Conservation (phyloP, 2,888 invertebrate genomes). For the Tanaodytes sp. region DNA sequence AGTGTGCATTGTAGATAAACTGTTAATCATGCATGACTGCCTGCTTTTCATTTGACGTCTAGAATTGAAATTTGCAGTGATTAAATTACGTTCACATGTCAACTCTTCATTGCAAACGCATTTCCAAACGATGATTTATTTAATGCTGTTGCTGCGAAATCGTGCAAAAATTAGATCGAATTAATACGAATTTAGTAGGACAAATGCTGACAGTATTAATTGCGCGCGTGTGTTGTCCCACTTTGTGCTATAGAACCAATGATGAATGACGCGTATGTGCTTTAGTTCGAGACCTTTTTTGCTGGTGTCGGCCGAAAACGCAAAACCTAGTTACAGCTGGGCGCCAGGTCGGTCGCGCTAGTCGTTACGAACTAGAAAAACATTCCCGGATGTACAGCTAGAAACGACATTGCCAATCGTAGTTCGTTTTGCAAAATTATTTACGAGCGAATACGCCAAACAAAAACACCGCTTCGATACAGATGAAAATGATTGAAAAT, state of each 20-base stretch:
- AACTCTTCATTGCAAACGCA: too few relatives aligned
- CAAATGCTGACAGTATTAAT: slow-evolving; percentile 23
- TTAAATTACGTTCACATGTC: too few relatives aligned
- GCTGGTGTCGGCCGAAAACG: slow-evolving; percentile 28
- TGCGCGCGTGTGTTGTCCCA: slow-evolving; percentile 37
- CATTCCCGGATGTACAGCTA: slow-evolving; percentile 20
- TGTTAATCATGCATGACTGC: too few relatives aligned
- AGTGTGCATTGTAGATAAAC: too few relatives aligned
- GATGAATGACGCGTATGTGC: slow-evolving; percentile 52
- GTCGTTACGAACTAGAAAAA: slow-evolving; percentile 47
- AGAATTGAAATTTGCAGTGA: too few relatives aligned
- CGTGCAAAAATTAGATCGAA: slow-evolving; percentile 27
- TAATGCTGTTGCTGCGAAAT: too few relatives aligned
- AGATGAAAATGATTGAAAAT: too few relatives aligned
- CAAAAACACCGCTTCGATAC: too few relatives aligned
- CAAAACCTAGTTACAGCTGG: slow-evolving; percentile 47
- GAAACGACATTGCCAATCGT: slow-evolving; percentile 26
- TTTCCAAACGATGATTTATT: too few relatives aligned
- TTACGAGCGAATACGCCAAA: too few relatives aligned
- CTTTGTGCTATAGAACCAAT: slow-evolving; percentile 27
- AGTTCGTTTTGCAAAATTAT: slow-evolving; percentile 16
- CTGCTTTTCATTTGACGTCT: too few relatives aligned
- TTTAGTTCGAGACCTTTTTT: slow-evolving; percentile 47
- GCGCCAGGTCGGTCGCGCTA: slow-evolving; percentile 50
- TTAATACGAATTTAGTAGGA: slow-evolving; percentile 43